Conservation (phyloP, 1,140 invertebrate genomes). For the Diplogasteroides magnus region DNA sequence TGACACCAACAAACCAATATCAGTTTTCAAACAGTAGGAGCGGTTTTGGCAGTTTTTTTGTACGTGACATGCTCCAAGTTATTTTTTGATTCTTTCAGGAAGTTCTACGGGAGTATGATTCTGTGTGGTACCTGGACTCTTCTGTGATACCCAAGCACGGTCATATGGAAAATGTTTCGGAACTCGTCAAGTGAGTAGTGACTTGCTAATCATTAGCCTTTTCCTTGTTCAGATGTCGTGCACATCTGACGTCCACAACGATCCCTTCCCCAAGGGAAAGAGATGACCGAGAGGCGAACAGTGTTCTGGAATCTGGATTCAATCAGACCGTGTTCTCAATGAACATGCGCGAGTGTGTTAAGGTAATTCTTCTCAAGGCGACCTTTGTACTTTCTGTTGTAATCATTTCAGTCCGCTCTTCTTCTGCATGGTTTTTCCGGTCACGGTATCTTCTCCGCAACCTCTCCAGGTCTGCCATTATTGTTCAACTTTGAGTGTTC, state of each 20-base stretch:
- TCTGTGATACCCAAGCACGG: not conserved
- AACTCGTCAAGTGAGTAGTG: not conserved
- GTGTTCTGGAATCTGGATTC: not conserved
- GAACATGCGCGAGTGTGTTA: not conserved
- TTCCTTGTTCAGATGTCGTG: too few relatives aligned
- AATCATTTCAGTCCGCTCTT: conserved; percentile 3
- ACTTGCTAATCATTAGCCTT: too few relatives aligned
- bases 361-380: too few relatives aligned
- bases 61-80: not conserved
- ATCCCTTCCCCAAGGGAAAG: not conserved
- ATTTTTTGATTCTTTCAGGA: not conserved
- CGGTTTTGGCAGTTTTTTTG: too few relatives aligned
- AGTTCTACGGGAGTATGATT: not conserved
- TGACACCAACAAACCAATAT: too few relatives aligned
- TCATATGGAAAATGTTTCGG: not conserved
- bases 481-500: not conserved
- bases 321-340: not conserved
- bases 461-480: not conserved
- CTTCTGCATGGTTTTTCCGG: conserved; percentile 12
- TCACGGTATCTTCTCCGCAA: conserved; percentile 6
- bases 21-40: too few relatives aligned
- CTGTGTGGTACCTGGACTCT: not conserved
- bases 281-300: not conserved
- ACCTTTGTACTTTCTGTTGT: not conserved
- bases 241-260: too few relatives aligned